Base-by-base conservation (phyloP, 1,140 invertebrate genomes). In the Leptinotarsa undecemlineata region DNA sequence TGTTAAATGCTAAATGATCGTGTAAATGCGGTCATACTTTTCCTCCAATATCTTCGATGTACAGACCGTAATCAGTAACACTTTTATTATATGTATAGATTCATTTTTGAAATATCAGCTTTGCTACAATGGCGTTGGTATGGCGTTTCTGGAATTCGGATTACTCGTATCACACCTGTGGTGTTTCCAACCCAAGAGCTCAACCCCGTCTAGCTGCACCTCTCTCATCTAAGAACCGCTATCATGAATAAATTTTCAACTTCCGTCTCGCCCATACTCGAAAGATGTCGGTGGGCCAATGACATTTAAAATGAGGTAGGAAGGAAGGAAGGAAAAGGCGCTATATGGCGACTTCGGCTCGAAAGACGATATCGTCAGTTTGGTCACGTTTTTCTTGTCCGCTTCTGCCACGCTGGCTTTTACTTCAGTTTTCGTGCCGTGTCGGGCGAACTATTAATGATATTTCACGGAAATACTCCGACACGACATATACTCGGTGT, bases 381-480 rank as follows among this genome's bases (percentile, higher is more conserved):
- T 17, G 15, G 63, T 66, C 63, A 66, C 63, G 63, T 66, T 66
- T 66, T 66, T 66, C 63, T 23, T 66, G 63, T 66, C 63, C 20
- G 20, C 20, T 66, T 21, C 15, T 33, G 63, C 26, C 63, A 57
- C 21, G 63, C 63, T 23, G 63, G 23, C 23, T 23, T 66, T 66
- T 66, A 66, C 23, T 66, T 66, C 63, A 66, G 21, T 66, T 66
- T 66, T 66, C 63, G 21, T 66, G 63, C 23, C 60, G 21, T 57
- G 51, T 66, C 63, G 63, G 63, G 13, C 20, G 63, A 66, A 66
- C 63, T 66, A 66, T 66, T 66, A 66, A 66, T 66, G 21, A 66
- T 20, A 66, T 33, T 21, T 33, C 21, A 66, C 26, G 20, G 26
- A 57, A 57, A 57, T 17, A 17, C 15, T 19, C 33, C 33, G 33